Conservation (phyloP, 1,140 invertebrate species). For the Thaumetopoea pityocampa region DNA sequence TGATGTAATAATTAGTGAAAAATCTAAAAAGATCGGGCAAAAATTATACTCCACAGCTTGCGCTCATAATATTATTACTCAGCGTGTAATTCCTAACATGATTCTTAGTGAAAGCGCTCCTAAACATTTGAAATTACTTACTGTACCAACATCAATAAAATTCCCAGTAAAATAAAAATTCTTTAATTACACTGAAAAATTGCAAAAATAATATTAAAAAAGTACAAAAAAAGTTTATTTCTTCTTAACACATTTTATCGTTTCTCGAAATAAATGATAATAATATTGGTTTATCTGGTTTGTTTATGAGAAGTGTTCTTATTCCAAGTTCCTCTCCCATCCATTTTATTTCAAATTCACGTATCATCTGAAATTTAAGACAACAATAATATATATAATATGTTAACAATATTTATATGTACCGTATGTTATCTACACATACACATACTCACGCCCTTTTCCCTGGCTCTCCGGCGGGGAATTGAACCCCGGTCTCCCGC, state of each 20-base stretch:
- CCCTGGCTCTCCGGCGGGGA: too few relatives aligned
- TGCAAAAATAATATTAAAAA: not conserved
- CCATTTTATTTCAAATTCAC: conserved; percentile 83
- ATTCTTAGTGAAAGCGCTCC: conserved; percentile 1
- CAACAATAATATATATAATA: conserved; percentile 3
- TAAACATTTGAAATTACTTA: conserved; percentile 6
- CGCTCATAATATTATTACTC: conserved; percentile 25
- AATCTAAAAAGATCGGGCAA: conserved; percentile 3
- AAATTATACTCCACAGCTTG: conserved; percentile 11
- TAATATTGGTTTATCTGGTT: conserved; percentile 83
- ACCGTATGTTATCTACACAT: not conserved
- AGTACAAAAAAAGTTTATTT: not conserved
- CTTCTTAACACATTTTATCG: not conserved
- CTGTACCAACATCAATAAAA: not conserved
- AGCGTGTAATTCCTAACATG: conserved; percentile 30
- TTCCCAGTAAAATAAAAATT: not conserved
- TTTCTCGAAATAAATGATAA: conserved; percentile 74
- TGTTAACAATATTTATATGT: not conserved
- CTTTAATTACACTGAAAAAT: not conserved
- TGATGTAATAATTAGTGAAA: not conserved
- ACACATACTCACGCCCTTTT: too few relatives aligned
- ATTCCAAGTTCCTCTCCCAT: conserved; percentile 78
- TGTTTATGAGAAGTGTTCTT: conserved; percentile 85
- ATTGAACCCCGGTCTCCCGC: too few relatives aligned
- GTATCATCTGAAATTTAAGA: conserved; percentile 79